A percentile compares a stretch with the other conserved stretches of the same genome.
Conservation (phyloP, 1,140 invertebrate genomes). For the Apolygus lucorum region DNA sequence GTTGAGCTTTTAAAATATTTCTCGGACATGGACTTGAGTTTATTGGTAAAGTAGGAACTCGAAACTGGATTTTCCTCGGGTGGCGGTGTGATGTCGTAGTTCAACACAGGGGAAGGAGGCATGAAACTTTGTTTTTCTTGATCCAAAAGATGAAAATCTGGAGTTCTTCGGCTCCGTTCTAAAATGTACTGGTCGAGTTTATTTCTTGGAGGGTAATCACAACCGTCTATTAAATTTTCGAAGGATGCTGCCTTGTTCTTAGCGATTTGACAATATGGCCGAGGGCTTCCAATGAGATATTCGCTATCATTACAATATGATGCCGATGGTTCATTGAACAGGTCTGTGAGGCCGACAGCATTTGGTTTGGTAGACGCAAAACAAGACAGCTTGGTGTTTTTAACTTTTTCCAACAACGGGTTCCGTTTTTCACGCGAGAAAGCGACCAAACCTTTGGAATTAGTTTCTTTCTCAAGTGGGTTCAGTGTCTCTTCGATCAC, state of each 20-base stretch:
- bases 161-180: neutral
- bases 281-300: neutral
- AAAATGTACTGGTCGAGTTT: neutral
- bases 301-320: constrained; percentile 9
- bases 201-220: neutral
- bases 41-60: constrained; percentile 50
- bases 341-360: neutral
- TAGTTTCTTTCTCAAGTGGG: constrained; percentile 40
- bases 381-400: constrained; percentile 58
- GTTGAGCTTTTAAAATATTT: constrained; percentile 55
- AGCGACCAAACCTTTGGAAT: constrained; percentile 44
- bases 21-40: constrained; percentile 60
- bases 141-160: neutral
- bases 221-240: constrained; percentile 24
- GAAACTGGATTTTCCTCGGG: constrained; percentile 21
- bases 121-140: neutral
- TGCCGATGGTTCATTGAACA: neutral
- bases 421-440: constrained; percentile 52
- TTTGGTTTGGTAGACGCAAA: constrained; percentile 45
- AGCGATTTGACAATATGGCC: constrained; percentile 12
- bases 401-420: constrained; percentile 58
- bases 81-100: no score
- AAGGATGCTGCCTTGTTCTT: constrained; percentile 23
- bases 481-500: constrained; percentile 44
- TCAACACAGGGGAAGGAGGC: neutral